Percentiles rank a stretch among this genome's conserved stretches.
Conservation (phyloP, 2,888 invertebrate genomes). For the Pachymerium ferrugineum region DNA sequence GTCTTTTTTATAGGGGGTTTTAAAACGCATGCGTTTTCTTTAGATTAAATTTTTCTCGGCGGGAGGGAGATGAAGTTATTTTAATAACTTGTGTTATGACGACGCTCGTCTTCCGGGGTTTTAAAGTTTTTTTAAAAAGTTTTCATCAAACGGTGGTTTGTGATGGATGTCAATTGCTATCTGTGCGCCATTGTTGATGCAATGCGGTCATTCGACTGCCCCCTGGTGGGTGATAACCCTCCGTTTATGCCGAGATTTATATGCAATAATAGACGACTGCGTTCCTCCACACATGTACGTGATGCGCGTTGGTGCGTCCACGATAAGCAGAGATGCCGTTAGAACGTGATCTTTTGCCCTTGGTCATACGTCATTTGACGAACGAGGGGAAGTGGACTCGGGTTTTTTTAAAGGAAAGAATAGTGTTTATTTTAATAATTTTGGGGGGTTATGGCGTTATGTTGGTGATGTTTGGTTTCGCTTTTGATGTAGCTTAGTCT, state of each 20-base stretch:
- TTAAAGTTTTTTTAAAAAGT: neutral
- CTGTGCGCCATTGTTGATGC: slow-evolving; percentile 22
- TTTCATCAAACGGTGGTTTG: neutral
- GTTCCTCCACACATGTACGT: slow-evolving; percentile 16
- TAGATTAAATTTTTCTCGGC: too few relatives aligned
- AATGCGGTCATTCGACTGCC: neutral
- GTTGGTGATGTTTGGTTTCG: neutral
- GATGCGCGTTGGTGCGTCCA: slow-evolving; percentile 27
- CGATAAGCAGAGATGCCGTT: slow-evolving; percentile 3
- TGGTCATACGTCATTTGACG: neutral
- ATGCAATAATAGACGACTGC: slow-evolving; percentile 20
- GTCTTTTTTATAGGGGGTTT: neutral
- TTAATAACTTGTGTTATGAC: neutral
- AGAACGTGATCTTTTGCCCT: slow-evolving; percentile 16
- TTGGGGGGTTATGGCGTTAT: too few relatives aligned
- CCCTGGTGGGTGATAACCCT: slow-evolving; percentile 11
- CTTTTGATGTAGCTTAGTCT: neutral
- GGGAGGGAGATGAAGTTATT: neutral
- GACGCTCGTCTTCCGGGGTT: neutral
- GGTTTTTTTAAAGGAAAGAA: too few relatives aligned
- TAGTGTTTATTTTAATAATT: too few relatives aligned
- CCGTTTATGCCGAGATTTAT: slow-evolving; percentile 17
- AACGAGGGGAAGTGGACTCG: slow-evolving; percentile 2
- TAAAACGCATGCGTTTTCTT: neutral
- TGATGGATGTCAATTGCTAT: slow-evolving; percentile 15